Evolutionary conservation across 2,888 invertebrate species (phyloP), one percentile per base, ranked within the genome.

Genomic region (Drosophila longiperda): DNA sequence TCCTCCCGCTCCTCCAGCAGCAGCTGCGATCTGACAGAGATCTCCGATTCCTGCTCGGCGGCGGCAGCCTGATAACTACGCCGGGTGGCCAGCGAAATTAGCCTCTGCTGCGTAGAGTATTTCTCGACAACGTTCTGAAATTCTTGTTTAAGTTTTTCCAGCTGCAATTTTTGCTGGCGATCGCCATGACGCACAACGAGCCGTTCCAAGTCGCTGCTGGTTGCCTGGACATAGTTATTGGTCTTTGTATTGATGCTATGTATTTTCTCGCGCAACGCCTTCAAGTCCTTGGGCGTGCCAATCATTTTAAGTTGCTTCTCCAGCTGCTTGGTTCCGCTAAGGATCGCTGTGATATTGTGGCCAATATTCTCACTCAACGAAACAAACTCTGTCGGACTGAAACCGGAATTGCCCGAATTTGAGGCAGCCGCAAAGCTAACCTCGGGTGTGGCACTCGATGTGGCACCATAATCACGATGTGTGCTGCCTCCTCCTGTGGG

Each of bases 91-190:
- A 70, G 49, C 23, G 95, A 95, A 57, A 96, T 94, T 93, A 95
- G 94, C 94, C 97, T 96, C 92, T 98, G 98, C 87, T 97, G 94
- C 26, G 94, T 93, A 54, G 96, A 95, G 91, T 97, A 98, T 91
- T 95, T 95, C 75, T 95, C 95, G 23, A 98, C 94, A 2, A 97
- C 95, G 78, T 96, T 96, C 77, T 95, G 95, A 92, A 98, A 98
- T 86, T 97, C 97, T 83, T 96, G 96, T 15, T 96, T 97, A 17
- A 98, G 94, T 87, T 97, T 95, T 83, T 97, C 97, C 63, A 97
- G 95, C 92, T 98, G 97, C 76, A 98, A 93, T 90, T 96, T 97
- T 91, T 97, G 96, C 68, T 96, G 96, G 82, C 96, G 96, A 91
- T 97, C 96, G 0, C 96, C 96, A 75, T 95, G 94, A 17, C 96